Conservation (phyloP, 1,140 invertebrate species). For the Pantala flavescens region DNA sequence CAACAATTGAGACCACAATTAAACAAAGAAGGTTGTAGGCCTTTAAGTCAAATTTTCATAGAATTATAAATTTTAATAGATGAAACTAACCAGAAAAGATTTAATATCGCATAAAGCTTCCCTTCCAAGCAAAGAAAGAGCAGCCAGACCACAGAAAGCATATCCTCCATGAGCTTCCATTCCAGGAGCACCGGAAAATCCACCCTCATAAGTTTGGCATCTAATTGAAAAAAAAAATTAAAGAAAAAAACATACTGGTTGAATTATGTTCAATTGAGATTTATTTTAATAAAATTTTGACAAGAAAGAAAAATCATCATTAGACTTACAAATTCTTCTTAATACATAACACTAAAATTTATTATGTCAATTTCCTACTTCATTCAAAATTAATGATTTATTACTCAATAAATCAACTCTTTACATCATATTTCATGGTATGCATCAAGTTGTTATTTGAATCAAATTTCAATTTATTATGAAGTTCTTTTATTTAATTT, state of each 20-base stretch:
- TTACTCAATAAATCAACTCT: too few species aligned
- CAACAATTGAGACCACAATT: too few species aligned
- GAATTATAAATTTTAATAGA: too few species aligned
- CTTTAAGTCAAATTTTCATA: too few species aligned
- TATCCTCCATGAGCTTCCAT: constrained; percentile 98
- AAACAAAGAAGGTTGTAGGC: too few species aligned
- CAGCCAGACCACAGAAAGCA: constrained; percentile 90
- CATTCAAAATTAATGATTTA: too few species aligned
- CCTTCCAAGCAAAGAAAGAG: constrained; percentile 70
- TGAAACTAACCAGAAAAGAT: constrained; percentile 54
- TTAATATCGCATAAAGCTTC: constrained; percentile 69
- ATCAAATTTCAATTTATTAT: too few species aligned
- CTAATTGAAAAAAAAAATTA: constrained; percentile 31
- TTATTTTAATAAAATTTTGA: not conserved
- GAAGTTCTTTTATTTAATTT: too few species aligned
- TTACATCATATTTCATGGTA: too few species aligned
- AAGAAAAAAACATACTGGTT: constrained; percentile 1
- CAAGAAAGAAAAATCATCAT: not conserved
- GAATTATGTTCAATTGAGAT: not conserved
- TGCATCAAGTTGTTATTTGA: too few species aligned
- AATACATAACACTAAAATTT: too few species aligned
- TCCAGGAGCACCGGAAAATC: constrained; percentile 87
- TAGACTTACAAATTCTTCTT: not conserved
- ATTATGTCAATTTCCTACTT: too few species aligned
- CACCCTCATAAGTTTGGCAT: constrained; percentile 97